Evolutionary conservation across 1,140 invertebrate genomes (phyloP), one percentile per base, ranked within the genome.

Genomic region (Lanistes nyassanus): DNA sequence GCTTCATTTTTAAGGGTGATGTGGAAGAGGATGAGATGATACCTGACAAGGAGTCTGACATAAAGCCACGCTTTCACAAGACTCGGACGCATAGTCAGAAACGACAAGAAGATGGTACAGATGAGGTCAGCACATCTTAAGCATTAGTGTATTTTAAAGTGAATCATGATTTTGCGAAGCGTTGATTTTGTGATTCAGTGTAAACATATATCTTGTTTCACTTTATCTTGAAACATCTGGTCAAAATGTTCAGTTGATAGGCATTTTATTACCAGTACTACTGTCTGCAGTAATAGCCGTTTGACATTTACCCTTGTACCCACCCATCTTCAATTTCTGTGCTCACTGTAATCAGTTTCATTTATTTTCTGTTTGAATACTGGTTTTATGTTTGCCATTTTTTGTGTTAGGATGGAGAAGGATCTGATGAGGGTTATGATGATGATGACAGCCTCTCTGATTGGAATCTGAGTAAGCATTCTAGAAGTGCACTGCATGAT

Each of bases 31-130:
- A 99, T 90, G 96, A 97, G 85, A 97, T 95, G 91, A 94, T 99
- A 78, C 98, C 98, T 0, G 98, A 99, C 88, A 92, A 96, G 80
- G 97, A 98, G 75, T 97, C 99, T 86, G 98, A 99, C 87, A 99
- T 99, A 67, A 93, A 95, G 78, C 98, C 98, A 4, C 90, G 98
- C 79, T 99, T 99, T 90, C 97, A 99, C 88, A 83, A 85, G 70
- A 94, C 95, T 0, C 94, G 96, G 84, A 94, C 95, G 3, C 95
- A 97, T 42, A 93, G 92, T 23, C 90, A 87, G 80, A 88, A 88
- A 78, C 86, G 87, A 68, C 79, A 83, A 73, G 84, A 85, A 29
- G 77, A 73, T 73, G 72, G 70, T 47, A 82, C 80, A n/a, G 84
- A 84, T 16, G 82, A 81, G 81, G 83, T 86, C 76, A 55, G 68